Conservation (phyloP, 2,113 vertebrate genomes). For the Carassius auratus region DNA sequence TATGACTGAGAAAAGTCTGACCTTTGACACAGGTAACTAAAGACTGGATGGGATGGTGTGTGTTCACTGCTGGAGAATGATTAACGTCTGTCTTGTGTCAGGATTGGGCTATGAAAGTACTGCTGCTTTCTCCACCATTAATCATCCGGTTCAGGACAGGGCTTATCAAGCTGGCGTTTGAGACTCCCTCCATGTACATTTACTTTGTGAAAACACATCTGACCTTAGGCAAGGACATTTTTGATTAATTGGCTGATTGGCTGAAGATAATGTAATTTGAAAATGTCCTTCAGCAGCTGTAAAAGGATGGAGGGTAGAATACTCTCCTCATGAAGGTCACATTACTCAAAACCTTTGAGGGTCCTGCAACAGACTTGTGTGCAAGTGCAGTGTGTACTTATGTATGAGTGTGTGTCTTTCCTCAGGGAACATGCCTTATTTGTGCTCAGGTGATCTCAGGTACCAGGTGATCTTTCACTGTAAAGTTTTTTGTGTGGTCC, state of each 20-base stretch:
- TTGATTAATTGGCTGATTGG: conserved; percentile 50
- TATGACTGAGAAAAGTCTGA: conserved; percentile 48
- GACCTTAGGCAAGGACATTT: conserved; percentile 17
- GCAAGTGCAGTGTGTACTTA: conserved; percentile 8
- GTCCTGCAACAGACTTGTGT: conserved; percentile 15
- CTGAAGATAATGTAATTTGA: conserved; percentile 40
- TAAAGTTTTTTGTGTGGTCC: conserved; percentile 34
- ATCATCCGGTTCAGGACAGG: conserved; percentile 44
- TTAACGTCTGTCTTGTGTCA: conserved; percentile 54
- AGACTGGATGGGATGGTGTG: conserved; percentile 43
- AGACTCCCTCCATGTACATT: conserved; percentile 26
- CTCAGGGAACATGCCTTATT: conserved; percentile 10
- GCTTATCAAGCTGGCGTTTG: conserved; percentile 43
- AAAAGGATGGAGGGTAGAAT: neutral
- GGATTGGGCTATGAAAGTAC: conserved; percentile 30
- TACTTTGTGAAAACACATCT: conserved; percentile 34
- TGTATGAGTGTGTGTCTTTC: neutral
- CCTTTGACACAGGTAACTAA: conserved; percentile 42
- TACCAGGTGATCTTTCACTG: conserved; percentile 38
- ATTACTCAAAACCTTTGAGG: neutral
- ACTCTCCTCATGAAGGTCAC: conserved; percentile 23
- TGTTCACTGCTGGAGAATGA: conserved; percentile 35
- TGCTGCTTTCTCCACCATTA: conserved; percentile 42
- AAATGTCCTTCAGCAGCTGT: conserved; percentile 40
- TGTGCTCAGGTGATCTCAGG: too few relatives aligned